Conservation (phyloP, 2,113 vertebrate species). For the Menura novaehollandiae region DNA sequence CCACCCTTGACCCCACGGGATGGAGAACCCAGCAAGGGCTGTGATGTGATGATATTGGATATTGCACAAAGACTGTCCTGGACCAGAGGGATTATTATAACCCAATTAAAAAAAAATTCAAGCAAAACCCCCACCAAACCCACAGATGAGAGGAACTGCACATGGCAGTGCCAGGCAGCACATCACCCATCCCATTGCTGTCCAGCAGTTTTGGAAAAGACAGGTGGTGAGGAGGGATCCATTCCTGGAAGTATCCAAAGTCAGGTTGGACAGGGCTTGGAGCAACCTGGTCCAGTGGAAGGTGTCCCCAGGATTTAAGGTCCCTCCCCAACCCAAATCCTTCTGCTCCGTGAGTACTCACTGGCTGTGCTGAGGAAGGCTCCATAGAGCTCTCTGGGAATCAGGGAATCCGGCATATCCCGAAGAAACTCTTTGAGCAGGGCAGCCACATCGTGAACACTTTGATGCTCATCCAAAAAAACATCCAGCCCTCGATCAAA, state of each 20-base stretch:
- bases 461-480: conserved; percentile 83
- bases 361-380: conserved; percentile 89
- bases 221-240: background rate
- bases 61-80: background rate
- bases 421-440: conserved; percentile 89
- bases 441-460: conserved; percentile 88
- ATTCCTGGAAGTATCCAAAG: too few species aligned
- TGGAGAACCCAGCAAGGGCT: background rate
- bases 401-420: conserved; percentile 86
- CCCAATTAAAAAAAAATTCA: accelerated
- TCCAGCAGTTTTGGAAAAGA: background rate
- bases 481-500: conserved; percentile 75
- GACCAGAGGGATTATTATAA: background rate
- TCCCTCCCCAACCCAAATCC: background rate
- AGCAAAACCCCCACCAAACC: background rate
- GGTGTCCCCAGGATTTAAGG: too few species aligned
- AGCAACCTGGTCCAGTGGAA: background rate
- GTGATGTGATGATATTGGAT: accelerated
- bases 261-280: background rate
- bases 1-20: background rate
- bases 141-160: background rate
- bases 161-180: background rate
- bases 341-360: conserved; percentile 31
- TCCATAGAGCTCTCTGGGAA: conserved; percentile 84
- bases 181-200: accelerated